Evolutionary conservation across 2,113 vertebrate genomes (phyloP).

Genomic region (Rynchops niger): DNA sequence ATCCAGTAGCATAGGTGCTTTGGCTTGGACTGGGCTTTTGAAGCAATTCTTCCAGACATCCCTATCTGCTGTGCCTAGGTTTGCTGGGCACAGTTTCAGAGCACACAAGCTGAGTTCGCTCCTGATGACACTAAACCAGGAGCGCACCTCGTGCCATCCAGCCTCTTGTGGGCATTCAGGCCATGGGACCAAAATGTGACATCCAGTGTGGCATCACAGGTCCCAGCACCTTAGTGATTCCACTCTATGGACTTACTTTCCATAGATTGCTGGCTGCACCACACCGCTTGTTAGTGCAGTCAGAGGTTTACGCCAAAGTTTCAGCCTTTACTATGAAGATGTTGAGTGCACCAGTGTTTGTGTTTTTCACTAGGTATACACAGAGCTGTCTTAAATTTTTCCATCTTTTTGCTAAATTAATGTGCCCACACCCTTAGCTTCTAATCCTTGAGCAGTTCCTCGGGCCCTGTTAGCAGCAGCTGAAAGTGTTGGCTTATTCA

Average conservation of each 20-base stretch:
- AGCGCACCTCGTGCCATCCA: neutral
- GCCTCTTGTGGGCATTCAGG: neutral
- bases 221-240: neutral
- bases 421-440: fast-evolving
- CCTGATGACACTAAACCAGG: neutral
- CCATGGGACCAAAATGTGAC: neutral
- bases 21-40: neutral
- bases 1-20: neutral
- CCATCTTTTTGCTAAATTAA: neutral
- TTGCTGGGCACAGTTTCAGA: neutral
- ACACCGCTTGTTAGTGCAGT: neutral
- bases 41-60: neutral
- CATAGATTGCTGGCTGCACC: neutral
- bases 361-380: neutral
- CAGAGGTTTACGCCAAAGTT: neutral
- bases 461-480: neutral
- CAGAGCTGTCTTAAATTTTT: neutral
- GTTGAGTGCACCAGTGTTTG: neutral
- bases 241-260: neutral
- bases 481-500: neutral
- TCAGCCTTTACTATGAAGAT: neutral
- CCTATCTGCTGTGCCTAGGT: neutral
- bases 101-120: neutral
- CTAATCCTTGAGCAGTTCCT: neutral
- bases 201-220: neutral